Conservation (phyloP, 2,888 invertebrate species). For the Lithophane socia region DNA sequence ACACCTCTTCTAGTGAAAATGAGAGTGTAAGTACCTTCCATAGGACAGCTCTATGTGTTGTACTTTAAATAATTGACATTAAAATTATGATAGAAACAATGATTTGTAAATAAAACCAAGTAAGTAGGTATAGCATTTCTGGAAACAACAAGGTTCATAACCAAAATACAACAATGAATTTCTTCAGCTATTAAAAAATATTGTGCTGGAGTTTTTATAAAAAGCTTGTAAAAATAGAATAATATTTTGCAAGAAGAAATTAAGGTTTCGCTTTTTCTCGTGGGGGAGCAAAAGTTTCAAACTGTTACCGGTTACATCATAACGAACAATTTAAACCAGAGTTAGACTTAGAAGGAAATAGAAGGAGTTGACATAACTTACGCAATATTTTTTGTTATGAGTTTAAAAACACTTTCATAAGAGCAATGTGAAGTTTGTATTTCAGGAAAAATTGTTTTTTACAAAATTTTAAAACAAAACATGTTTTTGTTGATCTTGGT, state of each 20-base stretch:
- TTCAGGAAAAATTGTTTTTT: neutral
- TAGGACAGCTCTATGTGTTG: neutral
- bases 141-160: slow-evolving; percentile 2
- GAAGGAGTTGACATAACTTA: slow-evolving; percentile 23
- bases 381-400: slow-evolving; percentile 11
- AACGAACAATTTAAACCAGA: neutral
- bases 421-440: neutral
- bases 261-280: slow-evolving; percentile 26
- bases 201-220: neutral
- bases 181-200: neutral
- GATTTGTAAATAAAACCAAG: neutral
- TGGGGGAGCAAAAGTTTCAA: slow-evolving; percentile 21
- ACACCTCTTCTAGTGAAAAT: neutral
- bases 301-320: slow-evolving; percentile 43
- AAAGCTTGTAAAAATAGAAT: slow-evolving; percentile 25
- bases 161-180: slow-evolving; percentile 10
- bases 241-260: neutral
- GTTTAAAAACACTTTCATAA: neutral
- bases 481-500: neutral
- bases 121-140: neutral
- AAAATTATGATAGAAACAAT: neutral
- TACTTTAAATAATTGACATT: neutral
- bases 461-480: neutral
- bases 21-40: neutral
- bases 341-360: slow-evolving; percentile 12